A percentile compares a stretch with the other conserved stretches of the same genome.
These are phyloP conservation scores for Urosaurus nigricauda DNA, from an alignment of 2,797 vertebrate genomes.

Conservation along the genomic window DNA sequence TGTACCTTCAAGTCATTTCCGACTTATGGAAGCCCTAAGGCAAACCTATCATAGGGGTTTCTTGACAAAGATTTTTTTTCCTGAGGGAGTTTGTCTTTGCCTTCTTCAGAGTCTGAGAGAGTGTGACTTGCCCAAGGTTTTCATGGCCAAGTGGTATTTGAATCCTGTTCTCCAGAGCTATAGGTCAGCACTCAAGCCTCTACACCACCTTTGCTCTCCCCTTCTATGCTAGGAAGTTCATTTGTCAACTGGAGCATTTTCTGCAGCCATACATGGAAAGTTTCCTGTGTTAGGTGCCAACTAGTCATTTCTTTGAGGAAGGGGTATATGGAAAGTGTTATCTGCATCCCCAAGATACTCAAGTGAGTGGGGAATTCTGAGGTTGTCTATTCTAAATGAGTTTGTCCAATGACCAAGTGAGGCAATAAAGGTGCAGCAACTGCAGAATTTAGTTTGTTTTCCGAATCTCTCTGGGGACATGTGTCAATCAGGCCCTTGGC, in stretches of 20 bases:
- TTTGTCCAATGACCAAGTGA: too few species aligned
- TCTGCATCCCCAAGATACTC: background rate
- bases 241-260: background rate
- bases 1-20: too few species aligned
- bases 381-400: background rate
- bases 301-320: background rate
- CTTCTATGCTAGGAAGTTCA: background rate
- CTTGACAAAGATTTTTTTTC: too few species aligned
- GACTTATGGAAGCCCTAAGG: too few species aligned
- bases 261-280: background rate
- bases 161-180: too few species aligned
- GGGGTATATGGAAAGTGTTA: background rate
- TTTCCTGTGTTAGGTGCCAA: background rate
- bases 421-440: background rate
- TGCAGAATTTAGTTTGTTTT: background rate
- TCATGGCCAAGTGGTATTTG: too few species aligned
- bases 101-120: too few species aligned
- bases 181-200: too few species aligned
- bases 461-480: background rate
- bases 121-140: too few species aligned
- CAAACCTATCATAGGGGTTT: too few species aligned
- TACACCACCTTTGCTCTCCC: too few species aligned
- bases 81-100: too few species aligned
- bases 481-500: background rate
- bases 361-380: background rate